phyloP scores from a whole-genome alignment of 2,797 vertebrate genomes.

The Cottoperca gobio region DNA sequence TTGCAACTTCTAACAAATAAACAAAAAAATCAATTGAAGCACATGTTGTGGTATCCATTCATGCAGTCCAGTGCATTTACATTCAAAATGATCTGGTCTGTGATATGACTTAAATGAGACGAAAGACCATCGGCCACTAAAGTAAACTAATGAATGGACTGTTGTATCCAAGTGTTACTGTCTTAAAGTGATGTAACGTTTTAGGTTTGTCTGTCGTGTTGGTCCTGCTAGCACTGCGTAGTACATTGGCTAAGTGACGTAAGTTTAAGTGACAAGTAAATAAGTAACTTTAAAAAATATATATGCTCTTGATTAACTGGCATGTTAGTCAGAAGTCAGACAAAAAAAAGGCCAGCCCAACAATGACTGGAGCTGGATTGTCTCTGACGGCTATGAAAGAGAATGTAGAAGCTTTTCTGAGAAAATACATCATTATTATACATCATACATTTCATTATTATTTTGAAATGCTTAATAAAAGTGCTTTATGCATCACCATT shows the following conservation, averaged over 20 bases:
- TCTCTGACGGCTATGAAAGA: background rate
- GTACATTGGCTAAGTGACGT: background rate
- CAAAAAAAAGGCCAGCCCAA: background rate
- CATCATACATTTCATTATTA: too few relatives aligned
- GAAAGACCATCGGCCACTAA: background rate
- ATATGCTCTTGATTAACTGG: background rate
- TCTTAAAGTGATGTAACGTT: background rate
- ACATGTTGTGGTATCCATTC: background rate
- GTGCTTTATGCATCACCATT: background rate
- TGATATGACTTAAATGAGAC: too few relatives aligned
- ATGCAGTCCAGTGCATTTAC: too few relatives aligned
- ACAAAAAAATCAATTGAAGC: background rate
- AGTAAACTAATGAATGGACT: background rate
- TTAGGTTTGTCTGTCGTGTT: background rate
- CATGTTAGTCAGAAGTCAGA: background rate
- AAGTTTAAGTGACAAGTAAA: background rate
- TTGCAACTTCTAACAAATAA: background rate
- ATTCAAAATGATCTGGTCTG: too few relatives aligned
- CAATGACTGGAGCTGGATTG: background rate
- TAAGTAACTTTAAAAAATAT: background rate
- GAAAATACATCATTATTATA: too few relatives aligned
- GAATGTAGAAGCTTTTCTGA: too few relatives aligned
- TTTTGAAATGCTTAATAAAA: background rate
- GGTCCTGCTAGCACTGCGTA: too few relatives aligned
- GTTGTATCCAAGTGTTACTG: background rate